These are phyloP conservation scores for Rissa tridactyla DNA, from an alignment of 2,113 vertebrate species.

Conservation along the genomic window DNA sequence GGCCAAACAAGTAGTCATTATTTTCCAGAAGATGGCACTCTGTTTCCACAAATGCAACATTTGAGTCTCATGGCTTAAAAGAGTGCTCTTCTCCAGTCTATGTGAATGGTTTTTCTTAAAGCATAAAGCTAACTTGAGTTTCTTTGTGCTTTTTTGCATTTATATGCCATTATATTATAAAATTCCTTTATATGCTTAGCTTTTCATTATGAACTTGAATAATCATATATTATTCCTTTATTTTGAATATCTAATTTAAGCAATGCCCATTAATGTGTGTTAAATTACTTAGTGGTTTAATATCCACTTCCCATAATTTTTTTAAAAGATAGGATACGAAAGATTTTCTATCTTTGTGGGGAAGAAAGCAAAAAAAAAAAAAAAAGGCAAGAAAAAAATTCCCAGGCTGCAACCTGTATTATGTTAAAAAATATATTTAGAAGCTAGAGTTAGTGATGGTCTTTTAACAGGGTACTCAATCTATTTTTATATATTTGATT, in stretches of 20 bases:
- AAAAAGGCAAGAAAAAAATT: background rate
- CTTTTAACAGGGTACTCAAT: background rate
- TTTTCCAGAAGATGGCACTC: constrained; percentile 74
- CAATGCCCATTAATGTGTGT: background rate
- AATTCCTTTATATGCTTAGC: background rate
- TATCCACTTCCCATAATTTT: background rate
- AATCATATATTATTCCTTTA: background rate
- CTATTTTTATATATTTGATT: background rate
- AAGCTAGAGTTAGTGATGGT: background rate
- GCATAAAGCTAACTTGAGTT: background rate
- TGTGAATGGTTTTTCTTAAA: background rate
- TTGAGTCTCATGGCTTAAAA: background rate
- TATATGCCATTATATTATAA: background rate
- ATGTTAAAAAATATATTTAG: background rate
- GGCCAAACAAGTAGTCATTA: background rate
- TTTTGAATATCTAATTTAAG: background rate
- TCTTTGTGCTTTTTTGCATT: background rate
- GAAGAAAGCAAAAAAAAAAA: background rate
- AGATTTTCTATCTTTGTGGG: background rate
- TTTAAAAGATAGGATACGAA: background rate
- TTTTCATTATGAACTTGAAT: constrained; percentile 9
- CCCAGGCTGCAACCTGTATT: background rate
- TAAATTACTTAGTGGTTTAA: constrained; percentile 22
- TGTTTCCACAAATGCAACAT: background rate
- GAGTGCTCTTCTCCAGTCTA: background rate